These are phyloP conservation scores for Spilosoma lubricipeda DNA, from an alignment of 2,888 invertebrate species.

Conservation along the genomic window DNA sequence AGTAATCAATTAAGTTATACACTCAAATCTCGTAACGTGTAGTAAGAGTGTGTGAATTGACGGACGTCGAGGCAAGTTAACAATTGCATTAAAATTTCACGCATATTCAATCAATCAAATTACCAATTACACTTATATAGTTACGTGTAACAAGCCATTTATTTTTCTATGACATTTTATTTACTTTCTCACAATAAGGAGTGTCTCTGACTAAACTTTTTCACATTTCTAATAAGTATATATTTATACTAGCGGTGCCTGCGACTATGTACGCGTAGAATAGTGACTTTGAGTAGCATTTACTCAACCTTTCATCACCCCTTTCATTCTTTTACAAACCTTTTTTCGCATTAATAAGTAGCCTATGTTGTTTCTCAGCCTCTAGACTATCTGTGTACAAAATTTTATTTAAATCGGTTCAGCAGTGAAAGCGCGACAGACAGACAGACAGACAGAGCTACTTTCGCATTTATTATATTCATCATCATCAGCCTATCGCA, in stretches of 20 bases:
- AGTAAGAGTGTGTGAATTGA: conserved; percentile 4
- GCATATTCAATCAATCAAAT: conserved; percentile 8
- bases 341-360: no score
- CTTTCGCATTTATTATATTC: no score
- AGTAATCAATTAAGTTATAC: neutral
- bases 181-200: neutral
- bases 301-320: no score
- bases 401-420: no score
- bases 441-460: no score
- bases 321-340: no score
- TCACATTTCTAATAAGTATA: neutral
- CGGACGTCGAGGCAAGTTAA: neutral
- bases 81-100: conserved; percentile 7
- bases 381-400: no score
- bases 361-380: no score
- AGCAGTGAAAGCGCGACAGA: no score
- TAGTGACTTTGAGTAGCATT: no score
- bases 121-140: conserved; percentile 5
- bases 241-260: neutral
- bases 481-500: no score
- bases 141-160: neutral
- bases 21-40: neutral
- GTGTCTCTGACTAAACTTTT: neutral
- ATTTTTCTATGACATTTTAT: neutral
- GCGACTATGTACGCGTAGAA: no score